Base-by-base conservation (phyloP, 2,888 invertebrate species). In the Darwinula stevensoni region DNA sequence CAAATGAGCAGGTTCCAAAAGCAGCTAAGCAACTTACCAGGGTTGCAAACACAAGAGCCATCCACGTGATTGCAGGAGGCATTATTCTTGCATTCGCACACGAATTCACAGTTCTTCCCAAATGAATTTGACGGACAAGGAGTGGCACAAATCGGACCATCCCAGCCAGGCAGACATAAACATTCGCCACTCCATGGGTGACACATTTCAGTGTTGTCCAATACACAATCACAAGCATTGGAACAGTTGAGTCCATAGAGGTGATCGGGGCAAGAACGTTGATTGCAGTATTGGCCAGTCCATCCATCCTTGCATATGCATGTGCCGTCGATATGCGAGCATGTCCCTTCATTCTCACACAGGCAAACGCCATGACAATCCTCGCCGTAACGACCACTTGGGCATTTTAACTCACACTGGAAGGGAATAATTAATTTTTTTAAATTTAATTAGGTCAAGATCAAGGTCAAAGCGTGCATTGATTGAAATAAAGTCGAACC, bases 61-160 rank as follows among this genome's bases (percentile, higher is more conserved):
- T 75, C 69, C 12, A 72, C 50, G 0, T 80, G 72, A 17, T 74
- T 70, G 51, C 84, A 84, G 41, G 68, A 71, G 16, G 75, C 82
- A 43, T 67, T 70, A 48, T 82, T 78, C 46, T 67, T 62, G 49
- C 84, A 84, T 36, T 67, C 59, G 46, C 84, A 84, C 4, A 57
- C 57, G 22, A 63, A 54, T 32, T 62, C 60, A 45, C 84, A 84
- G 11, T 66, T 68, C 45, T 67, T 62, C 16, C 84, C 84, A 51
- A 63, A 84, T 2, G 64, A 74, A 36, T 74, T 63, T 39, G 73
- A 60, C 9, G 74, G 67, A 46, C 84, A 84, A 33, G 73, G 72
- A 1, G 78, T 59, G 33, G 63, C 56, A 47, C 84, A 84, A 29
- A 63, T 61, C 31, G 60, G 59, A 22, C 78, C 78, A 45, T 66